Base-by-base conservation (phyloP, 2,113 vertebrate species). In the Geococcyx californianus region DNA sequence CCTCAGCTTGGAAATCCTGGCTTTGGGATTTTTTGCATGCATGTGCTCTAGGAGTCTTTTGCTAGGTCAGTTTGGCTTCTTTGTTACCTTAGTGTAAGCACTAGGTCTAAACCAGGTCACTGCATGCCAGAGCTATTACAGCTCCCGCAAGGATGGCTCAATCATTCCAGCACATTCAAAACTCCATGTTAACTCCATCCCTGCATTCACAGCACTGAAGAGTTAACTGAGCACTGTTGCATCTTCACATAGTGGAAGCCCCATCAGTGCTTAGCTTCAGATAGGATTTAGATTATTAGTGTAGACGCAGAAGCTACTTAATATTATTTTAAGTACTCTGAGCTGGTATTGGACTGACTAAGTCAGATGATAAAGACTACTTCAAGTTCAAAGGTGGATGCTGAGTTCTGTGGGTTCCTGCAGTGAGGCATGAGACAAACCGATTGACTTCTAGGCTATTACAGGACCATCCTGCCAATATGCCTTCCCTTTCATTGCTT, bases 181-280 rank as follows among this genome's bases (percentile, higher is more conserved):
- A 18, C 11, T 54, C 44, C 24, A 9, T 2, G 14, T 31, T 24
- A 64, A 10, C 34, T 84, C 38, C 18, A 28, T 3, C 66, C 60
- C 36, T 59, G 67, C 4, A 52, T 20, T 60, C 56, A 59, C 38
- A 64, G 59, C 33, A 5, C 54, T 38, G 60, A 38, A 34, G 38
- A 24, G 56, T 47, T 64, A 34, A 58, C 68, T 68, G 66, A 74
- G 25, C 69, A 36, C 3, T 1, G 13, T 1, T 2, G 20, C 2
- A 1, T 18, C 60, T n/a, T 72, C 7, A 0, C 16, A 3, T 3
- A 36, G 33, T 0, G 0, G 59, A 56, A 25, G 12, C 17, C 23
- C 40, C 19, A 44, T 7, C 51, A 40, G n/a, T 56, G 49, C 45
- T 63, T 31, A 52, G 29, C 26, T 49, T 88, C 68, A 78, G 62